Percentiles rank a stretch among this genome's conserved stretches.
Conservation (phyloP, 2,888 invertebrate species). For the Morpho deidamia region DNA sequence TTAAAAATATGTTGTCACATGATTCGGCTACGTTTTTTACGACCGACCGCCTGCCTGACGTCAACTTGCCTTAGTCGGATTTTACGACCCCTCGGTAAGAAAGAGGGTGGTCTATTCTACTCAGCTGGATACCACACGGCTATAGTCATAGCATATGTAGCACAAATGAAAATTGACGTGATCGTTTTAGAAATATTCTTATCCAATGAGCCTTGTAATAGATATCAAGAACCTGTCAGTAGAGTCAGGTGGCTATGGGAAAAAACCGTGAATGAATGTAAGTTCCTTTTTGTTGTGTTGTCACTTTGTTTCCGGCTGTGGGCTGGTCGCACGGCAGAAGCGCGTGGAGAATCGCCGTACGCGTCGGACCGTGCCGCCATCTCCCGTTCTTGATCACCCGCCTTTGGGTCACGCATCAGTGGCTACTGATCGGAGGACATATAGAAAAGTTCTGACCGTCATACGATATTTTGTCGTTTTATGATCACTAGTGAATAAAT, state of each 20-base stretch:
- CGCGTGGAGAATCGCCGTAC: slow-evolving; percentile 73
- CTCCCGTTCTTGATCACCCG: slow-evolving; percentile 39
- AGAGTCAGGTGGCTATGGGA: slow-evolving; percentile 37
- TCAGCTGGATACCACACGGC: too few species aligned
- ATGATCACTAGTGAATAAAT: too few species aligned
- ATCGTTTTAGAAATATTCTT: slow-evolving; percentile 9
- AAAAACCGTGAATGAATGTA: slow-evolving; percentile 72
- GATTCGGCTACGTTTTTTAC: too few species aligned
- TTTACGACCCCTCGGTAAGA: too few species aligned
- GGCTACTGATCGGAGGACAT: slow-evolving; percentile 49
- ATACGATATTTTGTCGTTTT: too few species aligned
- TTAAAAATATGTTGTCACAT: too few species aligned
- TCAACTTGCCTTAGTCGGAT: too few species aligned
- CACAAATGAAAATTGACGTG: background rate
- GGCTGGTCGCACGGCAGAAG: slow-evolving; percentile 48
- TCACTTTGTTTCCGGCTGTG: slow-evolving; percentile 68
- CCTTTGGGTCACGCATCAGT: slow-evolving; percentile 50
- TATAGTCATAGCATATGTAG: background rate
- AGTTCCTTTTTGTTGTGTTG: slow-evolving; percentile 74
- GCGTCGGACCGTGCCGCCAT: slow-evolving; percentile 56
- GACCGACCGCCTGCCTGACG: too few species aligned
- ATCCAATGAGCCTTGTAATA: slow-evolving; percentile 29
- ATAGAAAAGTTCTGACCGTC: background rate
- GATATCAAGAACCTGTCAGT: slow-evolving; percentile 53
- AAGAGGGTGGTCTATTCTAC: too few species aligned